Conservation (phyloP, 2,113 vertebrate genomes). For the Gila orcuttii region DNA sequence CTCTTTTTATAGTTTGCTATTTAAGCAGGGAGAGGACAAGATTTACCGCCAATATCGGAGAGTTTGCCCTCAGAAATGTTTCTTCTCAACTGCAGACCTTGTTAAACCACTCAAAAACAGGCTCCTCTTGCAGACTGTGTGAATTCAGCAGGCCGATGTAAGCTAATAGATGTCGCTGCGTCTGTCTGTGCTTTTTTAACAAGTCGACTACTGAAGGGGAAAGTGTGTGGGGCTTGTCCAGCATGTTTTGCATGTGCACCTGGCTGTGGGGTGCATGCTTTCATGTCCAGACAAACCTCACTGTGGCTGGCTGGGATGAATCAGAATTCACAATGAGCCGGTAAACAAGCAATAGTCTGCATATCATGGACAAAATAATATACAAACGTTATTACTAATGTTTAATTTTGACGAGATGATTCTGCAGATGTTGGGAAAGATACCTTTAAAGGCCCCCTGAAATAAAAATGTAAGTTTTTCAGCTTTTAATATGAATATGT, state of each 20-base stretch:
- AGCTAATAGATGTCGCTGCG: conserved; percentile 63
- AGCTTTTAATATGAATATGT: too few species aligned
- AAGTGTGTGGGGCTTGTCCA: conserved; percentile 44
- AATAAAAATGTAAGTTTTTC: too few species aligned
- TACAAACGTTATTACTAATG: conserved; percentile 48
- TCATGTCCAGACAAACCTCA: conserved; percentile 54
- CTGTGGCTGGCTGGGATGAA: conserved; percentile 42
- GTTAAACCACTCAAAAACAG: conserved; percentile 69
- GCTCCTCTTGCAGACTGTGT: conserved; percentile 65
- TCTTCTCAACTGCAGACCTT: conserved; percentile 62
- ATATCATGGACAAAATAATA: conserved; percentile 50
- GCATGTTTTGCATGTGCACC: conserved; percentile 58
- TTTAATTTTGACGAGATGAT: neutral
- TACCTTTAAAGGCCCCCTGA: neutral
- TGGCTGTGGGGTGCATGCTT: conserved; percentile 53
- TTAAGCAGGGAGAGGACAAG: conserved; percentile 61
- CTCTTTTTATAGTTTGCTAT: conserved; percentile 69
- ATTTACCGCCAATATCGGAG: conserved; percentile 68
- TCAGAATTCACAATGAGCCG: conserved; percentile 64
- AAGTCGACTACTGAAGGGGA: conserved; percentile 38
- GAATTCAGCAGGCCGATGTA: conserved; percentile 67
- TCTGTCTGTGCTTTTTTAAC: conserved; percentile 66
- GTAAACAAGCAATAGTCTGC: conserved; percentile 54
- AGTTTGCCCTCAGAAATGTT: conserved; percentile 68
- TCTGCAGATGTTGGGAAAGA: conserved; percentile 8